Evolutionary conservation across 2,888 invertebrate genomes (phyloP).

Genomic region (Petrolisthes manimaculis): DNA sequence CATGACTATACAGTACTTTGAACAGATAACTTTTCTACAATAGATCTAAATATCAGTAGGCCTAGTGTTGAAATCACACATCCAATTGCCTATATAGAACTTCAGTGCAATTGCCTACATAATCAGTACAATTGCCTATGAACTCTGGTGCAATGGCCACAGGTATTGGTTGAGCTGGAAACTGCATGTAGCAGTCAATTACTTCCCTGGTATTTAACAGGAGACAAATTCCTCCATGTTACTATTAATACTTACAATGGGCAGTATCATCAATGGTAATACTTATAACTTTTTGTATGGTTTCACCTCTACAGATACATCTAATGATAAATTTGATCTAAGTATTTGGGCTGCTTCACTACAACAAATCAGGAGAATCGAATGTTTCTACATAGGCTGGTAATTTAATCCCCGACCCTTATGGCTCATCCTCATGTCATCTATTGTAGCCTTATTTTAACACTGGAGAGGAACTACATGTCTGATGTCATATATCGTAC

Average conservation of each 20-base stretch:
- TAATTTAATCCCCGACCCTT: too few species aligned
- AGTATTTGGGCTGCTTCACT: not conserved
- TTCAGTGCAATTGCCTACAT: slow-evolving; percentile 10
- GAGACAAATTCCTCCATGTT: slow-evolving; percentile 16
- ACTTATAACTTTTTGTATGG: slow-evolving; percentile 24
- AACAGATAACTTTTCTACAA: not conserved
- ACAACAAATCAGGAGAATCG: too few species aligned
- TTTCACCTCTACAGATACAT: slow-evolving; percentile 7
- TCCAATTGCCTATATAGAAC: slow-evolving; percentile 16
- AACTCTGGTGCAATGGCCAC: not conserved
- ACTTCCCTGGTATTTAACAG: slow-evolving; percentile 15
- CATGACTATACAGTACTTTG: not conserved
- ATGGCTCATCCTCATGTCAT: too few species aligned
- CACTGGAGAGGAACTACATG: too few species aligned
- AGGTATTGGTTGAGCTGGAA: slow-evolving; percentile 29
- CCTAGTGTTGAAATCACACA: slow-evolving; percentile 32
- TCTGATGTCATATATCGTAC: too few species aligned
- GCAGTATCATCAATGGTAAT: slow-evolving; percentile 30
- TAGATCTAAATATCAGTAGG: not conserved
- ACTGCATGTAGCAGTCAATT: slow-evolving; percentile 20
- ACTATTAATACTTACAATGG: slow-evolving; percentile 28
- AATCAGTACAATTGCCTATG: slow-evolving; percentile 6
- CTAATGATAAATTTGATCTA: slow-evolving; percentile 24
- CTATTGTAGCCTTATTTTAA: too few species aligned
- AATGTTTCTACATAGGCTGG: too few species aligned